These are phyloP conservation scores for Zootermopsis nevadensis DNA, from an alignment of 2,888 invertebrate genomes.

Conservation along the genomic window DNA sequence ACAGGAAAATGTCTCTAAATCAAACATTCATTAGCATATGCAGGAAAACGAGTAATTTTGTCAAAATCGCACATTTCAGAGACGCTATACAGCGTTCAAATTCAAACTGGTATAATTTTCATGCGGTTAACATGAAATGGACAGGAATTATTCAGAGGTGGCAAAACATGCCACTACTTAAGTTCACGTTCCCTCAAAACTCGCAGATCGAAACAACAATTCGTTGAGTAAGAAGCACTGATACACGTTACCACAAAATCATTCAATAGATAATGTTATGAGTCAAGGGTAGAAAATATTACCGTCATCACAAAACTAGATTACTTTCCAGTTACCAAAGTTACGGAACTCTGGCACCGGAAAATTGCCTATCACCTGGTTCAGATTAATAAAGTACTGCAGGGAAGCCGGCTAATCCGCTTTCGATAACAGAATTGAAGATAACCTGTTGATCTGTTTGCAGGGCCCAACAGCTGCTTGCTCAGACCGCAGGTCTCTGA, in stretches of 20 bases:
- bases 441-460: constrained; percentile 26
- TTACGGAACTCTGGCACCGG: constrained; percentile 24
- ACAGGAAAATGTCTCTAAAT: too few relatives aligned
- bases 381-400: constrained; percentile 18
- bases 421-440: not conserved
- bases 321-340: constrained; percentile 28
- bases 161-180: not conserved
- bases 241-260: constrained; percentile 2
- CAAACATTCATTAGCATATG: too few relatives aligned
- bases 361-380: constrained; percentile 39
- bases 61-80: not conserved
- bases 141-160: not conserved
- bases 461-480: not conserved
- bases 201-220: not conserved
- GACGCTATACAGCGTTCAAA: not conserved
- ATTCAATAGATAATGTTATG: not conserved
- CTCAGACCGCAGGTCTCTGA: constrained; percentile 12
- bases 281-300: not conserved
- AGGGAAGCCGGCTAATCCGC: constrained; percentile 21
- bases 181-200: not conserved
- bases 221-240: not conserved
- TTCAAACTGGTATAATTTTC: not conserved
- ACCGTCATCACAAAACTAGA: constrained; percentile 25
- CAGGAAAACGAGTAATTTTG: not conserved
- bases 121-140: not conserved